A percentile compares a stretch with the other conserved stretches of the same genome.
phyloP scores from a whole-genome alignment of 1,140 invertebrate species.

The Plectrocnemia conspersa region DNA sequence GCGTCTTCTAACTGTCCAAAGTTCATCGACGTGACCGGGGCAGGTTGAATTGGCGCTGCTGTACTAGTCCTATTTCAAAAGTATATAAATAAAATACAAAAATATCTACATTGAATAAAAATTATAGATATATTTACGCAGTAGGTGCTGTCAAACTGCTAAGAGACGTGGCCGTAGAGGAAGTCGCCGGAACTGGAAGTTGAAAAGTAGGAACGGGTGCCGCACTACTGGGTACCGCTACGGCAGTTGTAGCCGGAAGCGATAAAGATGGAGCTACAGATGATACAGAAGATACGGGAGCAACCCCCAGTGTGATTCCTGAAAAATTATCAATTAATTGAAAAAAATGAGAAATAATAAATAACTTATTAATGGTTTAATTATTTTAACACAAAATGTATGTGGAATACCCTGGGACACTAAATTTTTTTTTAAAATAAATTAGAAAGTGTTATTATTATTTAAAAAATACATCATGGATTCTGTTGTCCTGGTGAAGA shows the following conservation, averaged over 20 bases:
- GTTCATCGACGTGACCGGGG: slow-evolving; percentile 58
- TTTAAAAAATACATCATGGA: not conserved
- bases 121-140: slow-evolving; percentile 15
- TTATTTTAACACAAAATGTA: too few relatives aligned
- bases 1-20: slow-evolving; percentile 88
- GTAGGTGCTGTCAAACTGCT: not conserved
- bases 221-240: not conserved
- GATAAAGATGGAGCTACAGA: not conserved
- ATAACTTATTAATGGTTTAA: not conserved
- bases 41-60: slow-evolving; percentile 43
- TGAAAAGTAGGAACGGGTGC: not conserved
- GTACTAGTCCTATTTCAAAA: slow-evolving; percentile 42
- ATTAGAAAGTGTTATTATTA: not conserved
- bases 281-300: not conserved
- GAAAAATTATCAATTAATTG: not conserved
- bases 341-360: not conserved
- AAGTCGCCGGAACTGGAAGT: not conserved
- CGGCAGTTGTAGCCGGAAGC: not conserved
- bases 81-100: slow-evolving; percentile 8
- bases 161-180: not conserved
- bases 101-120: slow-evolving; percentile 2
- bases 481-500: not conserved
- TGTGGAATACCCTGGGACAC: too few relatives aligned
- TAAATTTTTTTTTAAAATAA: too few relatives aligned
- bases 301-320: not conserved